Evolutionary conservation across 2,113 vertebrate genomes (phyloP).

Genomic region (Ancistrus triradiatus): DNA sequence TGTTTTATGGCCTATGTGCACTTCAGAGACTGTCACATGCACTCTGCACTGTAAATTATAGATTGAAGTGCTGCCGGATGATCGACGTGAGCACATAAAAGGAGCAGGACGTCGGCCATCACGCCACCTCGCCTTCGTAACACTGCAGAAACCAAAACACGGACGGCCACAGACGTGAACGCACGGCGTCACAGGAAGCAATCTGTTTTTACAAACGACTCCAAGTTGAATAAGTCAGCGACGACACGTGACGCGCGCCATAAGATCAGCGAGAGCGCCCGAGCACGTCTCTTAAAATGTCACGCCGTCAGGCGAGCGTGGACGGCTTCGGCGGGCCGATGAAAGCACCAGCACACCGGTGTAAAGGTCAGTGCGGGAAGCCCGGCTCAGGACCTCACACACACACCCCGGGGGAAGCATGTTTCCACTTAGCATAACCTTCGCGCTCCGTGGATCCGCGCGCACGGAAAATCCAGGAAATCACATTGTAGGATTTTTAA

Average conservation of each 20-base stretch:
- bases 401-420: conserved; percentile 1
- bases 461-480: conserved; percentile 7
- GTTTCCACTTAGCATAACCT: conserved; percentile 20
- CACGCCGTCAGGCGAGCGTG: conserved; percentile 12
- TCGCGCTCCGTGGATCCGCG: conserved; percentile 14
- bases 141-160: too few relatives aligned
- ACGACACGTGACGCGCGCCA: conserved; percentile 2
- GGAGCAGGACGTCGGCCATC: too few relatives aligned
- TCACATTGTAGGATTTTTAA: too few relatives aligned
- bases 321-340: conserved; percentile 30
- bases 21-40: background rate
- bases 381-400: conserved; percentile 22
- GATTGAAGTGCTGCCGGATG: background rate
- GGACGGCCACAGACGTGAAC: too few relatives aligned
- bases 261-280: conserved; percentile 4
- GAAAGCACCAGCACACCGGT: conserved; percentile 33
- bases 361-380: conserved; percentile 31
- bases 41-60: conserved; percentile 3
- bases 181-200: background rate
- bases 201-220: background rate
- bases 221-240: conserved; percentile 8
- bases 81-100: too few relatives aligned
- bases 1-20: background rate
- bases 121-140: too few relatives aligned
- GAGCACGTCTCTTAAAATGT: conserved; percentile 25